Evolutionary conservation across 35 echinoderm and acorn worm genomes (phyloP).

Genomic region (Patiria miniata): DNA sequence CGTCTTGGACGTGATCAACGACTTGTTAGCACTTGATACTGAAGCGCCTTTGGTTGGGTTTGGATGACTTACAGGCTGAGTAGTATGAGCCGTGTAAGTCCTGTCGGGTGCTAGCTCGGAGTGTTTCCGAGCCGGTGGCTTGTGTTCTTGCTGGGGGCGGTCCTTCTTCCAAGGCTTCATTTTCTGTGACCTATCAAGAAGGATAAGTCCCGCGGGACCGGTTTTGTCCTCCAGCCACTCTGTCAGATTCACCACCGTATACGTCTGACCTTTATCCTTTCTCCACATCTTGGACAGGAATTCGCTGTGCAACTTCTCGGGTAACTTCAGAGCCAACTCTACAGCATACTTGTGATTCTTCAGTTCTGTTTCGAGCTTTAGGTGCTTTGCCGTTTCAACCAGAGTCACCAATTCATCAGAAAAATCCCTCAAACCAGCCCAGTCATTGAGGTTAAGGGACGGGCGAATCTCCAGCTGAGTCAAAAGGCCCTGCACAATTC

Average conservation of each 20-base stretch:
- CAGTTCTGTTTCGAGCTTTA: not conserved
- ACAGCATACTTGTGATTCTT: not conserved
- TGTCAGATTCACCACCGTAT: not conserved
- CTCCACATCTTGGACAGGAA: not conserved
- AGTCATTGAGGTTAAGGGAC: not conserved
- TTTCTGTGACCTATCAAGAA: not conserved
- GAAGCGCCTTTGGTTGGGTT: too few species aligned
- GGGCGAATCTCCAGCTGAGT: not conserved
- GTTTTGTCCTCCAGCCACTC: not conserved
- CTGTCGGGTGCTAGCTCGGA: too few species aligned
- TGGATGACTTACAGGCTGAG: not conserved
- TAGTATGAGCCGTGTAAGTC: not conserved
- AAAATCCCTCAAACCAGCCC: conserved; percentile 30
- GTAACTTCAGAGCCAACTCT: not conserved
- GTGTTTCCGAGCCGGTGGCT: not conserved
- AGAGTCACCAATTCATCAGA: conserved; percentile 21
- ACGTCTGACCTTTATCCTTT: not conserved
- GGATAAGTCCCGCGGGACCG: not conserved
- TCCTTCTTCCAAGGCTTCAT: not conserved
- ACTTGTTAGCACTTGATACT: too few species aligned
- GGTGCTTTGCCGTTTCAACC: not conserved
- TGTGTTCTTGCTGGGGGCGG: not conserved
- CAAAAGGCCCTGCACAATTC: conserved; percentile 27
- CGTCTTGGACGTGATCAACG: too few species aligned
- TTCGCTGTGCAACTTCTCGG: not conserved